Evolutionary conservation across 2,888 invertebrate species (phyloP), one percentile per base, ranked within the genome.

Genomic region (Orthosia gracilis): DNA sequence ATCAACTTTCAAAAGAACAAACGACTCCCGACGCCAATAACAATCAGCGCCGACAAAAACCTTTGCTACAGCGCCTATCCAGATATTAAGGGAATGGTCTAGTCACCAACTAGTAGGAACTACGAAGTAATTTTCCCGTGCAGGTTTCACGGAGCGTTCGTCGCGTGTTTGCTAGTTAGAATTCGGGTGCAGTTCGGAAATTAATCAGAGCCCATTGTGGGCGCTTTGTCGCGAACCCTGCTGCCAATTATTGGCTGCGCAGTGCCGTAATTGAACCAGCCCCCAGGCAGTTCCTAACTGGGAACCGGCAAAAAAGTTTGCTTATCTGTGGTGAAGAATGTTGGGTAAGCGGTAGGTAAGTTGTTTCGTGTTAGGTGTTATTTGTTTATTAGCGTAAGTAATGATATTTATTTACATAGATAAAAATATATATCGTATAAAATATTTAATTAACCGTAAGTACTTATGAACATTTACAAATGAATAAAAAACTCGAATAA

Each of bases 121-220:
- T 21, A 61, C 91, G 88, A 91, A 93, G 92, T 94, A 92, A 94
- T 94, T 94, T 93, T 88, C 91, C 87, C 92, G 89, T 89, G 86
- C 91, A 89, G 90, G 90, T 91, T 92, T 91, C 92, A 90, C 89
- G 88, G 89, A 89, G 90, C 84, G 83, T 71, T 87, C 91, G 91
- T 91, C 92, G 92, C 94, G 92, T 95, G 94, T 95, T 95, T 94
- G 94, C 94, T 94, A 94, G 95, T 95, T 95, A 94, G 95, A 94
- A 95, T 96, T 96, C 95, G 96, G 95, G 92, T 92, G 94, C 93
- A 95, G 96, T 96, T 95, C 94, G 95, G 94, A 96, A 96, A 96
- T 96, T 96, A 96, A 96, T 96, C 96, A 96, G 94, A 88, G 92
- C 91, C 94, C 93, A 95, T 95, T 95, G 96, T 95, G 95, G 95